A percentile compares a stretch with the other conserved stretches of the same genome.
Evolutionary conservation across 2,797 vertebrate species (phyloP).

Genomic region (Hemitrygon akajei): DNA sequence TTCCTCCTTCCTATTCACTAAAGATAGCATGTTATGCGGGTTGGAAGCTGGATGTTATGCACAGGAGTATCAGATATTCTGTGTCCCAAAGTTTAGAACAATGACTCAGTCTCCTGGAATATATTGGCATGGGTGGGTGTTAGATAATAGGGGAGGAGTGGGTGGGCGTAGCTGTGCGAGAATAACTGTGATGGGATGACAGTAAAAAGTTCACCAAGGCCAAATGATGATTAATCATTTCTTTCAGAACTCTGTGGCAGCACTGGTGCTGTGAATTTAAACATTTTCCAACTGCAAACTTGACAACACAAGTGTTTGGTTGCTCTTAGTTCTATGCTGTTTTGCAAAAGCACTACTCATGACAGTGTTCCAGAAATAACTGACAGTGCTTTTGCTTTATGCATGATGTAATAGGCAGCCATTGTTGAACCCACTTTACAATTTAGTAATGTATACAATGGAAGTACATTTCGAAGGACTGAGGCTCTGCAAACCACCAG

Average conservation of each 20-base stretch:
- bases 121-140: neutral
- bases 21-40: neutral
- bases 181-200: neutral
- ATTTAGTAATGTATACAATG: neutral
- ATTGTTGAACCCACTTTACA: too few relatives aligned
- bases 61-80: neutral
- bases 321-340: neutral
- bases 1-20: neutral
- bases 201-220: neutral
- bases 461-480: neutral
- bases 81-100: neutral
- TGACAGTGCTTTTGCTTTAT: neutral
- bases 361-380: neutral
- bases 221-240: neutral
- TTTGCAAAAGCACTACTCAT: neutral
- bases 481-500: neutral
- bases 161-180: neutral
- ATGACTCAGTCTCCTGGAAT: neutral
- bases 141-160: neutral
- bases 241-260: neutral
- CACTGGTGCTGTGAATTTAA: neutral
- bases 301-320: neutral
- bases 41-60: neutral
- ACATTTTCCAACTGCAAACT: neutral
- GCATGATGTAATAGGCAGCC: neutral